Conservation (phyloP, 1,140 invertebrate genomes). For the Orius laevigatus region DNA sequence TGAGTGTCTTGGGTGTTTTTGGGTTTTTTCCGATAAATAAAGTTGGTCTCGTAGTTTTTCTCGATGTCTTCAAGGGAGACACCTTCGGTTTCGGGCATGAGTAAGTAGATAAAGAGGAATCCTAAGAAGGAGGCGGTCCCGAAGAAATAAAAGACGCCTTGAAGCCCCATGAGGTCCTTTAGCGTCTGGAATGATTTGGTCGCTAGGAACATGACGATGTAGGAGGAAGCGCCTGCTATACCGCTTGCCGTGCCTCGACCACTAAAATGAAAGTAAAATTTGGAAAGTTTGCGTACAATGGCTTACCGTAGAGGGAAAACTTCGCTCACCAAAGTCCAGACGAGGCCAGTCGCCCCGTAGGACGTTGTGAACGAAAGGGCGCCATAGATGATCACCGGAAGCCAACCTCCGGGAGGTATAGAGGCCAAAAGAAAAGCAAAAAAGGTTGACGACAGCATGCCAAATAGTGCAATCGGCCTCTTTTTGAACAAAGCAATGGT, state of each 20-base stretch:
- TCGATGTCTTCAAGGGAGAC: slow-evolving; percentile 53
- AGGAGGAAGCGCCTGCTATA: slow-evolving; percentile 17
- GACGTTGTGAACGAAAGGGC: slow-evolving; percentile 15
- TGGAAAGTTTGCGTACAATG: not conserved
- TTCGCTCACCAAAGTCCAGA: slow-evolving; percentile 21
- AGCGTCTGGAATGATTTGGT: slow-evolving; percentile 3
- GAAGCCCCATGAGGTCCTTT: slow-evolving; percentile 24
- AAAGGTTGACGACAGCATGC: slow-evolving; percentile 21
- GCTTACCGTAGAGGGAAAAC: slow-evolving; percentile 19
- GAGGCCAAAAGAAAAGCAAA: slow-evolving; percentile 13
- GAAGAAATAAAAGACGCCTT: slow-evolving; percentile 51
- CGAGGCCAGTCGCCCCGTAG: slow-evolving; percentile 17
- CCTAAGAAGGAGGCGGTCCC: slow-evolving; percentile 35
- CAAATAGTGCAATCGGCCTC: slow-evolving; percentile 22
- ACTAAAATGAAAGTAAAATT: slow-evolving; percentile 10
- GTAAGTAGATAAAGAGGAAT: slow-evolving; percentile 33
- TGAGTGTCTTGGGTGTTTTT: no score
- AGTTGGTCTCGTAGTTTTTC: slow-evolving; percentile 2
- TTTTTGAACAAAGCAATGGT: slow-evolving; percentile 23
- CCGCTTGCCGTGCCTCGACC: slow-evolving; percentile 19
- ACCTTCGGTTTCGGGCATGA: slow-evolving; percentile 69
- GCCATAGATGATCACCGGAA: slow-evolving; percentile 14
- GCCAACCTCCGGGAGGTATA: slow-evolving; percentile 9
- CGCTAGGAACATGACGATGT: slow-evolving; percentile 1
- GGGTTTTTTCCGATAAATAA: no score